phyloP scores from a whole-genome alignment of 2,888 invertebrate species.

The Cabera pusaria region DNA sequence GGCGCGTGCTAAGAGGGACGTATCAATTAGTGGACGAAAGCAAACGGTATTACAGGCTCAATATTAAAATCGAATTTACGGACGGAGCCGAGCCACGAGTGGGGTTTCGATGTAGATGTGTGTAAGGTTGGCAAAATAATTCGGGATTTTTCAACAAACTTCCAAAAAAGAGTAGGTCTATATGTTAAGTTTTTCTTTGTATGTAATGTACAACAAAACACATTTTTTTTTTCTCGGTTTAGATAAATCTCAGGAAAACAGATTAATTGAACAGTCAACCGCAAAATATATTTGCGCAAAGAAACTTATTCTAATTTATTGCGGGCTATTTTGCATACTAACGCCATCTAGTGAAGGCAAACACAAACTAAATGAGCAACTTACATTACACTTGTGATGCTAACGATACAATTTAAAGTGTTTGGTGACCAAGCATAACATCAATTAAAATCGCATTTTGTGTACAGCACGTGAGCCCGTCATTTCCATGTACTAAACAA shows the following conservation, averaged over 20 bases:
- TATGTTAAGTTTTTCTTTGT: no score
- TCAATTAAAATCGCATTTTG: slow-evolving; percentile 81
- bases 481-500: slow-evolving; percentile 53
- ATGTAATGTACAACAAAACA: no score
- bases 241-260: no score
- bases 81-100: slow-evolving; percentile 34
- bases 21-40: slow-evolving; percentile 75
- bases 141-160: no score
- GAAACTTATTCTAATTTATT: no score
- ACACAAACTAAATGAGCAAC: no score
- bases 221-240: no score
- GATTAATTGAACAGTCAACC: no score
- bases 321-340: no score
- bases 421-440: slow-evolving; percentile 58
- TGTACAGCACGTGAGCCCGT: slow-evolving; percentile 62
- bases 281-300: no score
- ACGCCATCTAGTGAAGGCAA: no score
- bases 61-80: slow-evolving; percentile 82
- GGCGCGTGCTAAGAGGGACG: slow-evolving; percentile 69
- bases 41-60: slow-evolving; percentile 74
- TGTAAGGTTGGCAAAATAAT: slow-evolving; percentile 49
- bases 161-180: no score
- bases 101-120: slow-evolving; percentile 16
- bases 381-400: slow-evolving; percentile 37
- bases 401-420: slow-evolving; percentile 56